Evolutionary conservation across 92 coral and sea anemone genomes (phyloP), one percentile per base, ranked within the genome.

Genomic region (Chrysogorgia sp.): DNA sequence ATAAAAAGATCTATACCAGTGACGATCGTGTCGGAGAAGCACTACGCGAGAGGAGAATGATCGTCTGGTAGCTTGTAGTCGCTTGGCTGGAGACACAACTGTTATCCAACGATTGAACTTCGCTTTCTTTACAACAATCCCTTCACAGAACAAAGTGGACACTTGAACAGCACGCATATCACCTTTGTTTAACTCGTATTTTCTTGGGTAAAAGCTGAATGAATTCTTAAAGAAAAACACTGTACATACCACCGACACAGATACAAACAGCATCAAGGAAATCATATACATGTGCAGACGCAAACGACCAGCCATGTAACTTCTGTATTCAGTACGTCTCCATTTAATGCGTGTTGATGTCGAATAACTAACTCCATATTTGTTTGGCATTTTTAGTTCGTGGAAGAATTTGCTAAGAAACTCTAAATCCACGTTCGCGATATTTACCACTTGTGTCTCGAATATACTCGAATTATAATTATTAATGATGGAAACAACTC

Each of bases 191-290:
- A 72, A 34, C 25, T 72, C 79, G 59, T 72, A 72, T 29, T 34
- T 65, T 19, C 37, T 72, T 56, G 79, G 65, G 25, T 72, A 52
- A 21, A 72, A 52, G 28, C 55, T 9, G 55, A 72, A 72, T 24
- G 79, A 53, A 56, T 72, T 72, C 79, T 58, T 72, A 58, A 72
- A 72, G 20, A 72, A 33, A 34, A 72, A 72, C 79, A 65, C 24
- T 20, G 65, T 59, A 41, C 79, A 72, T 55, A 72, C 65, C 64
- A 56, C 65, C 8, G 63, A 53, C 40, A 72, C 35, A 47, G 56
- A 34, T 33, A 72, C 25, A 23, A 72, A 56, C 7, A 72, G 34
- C 79, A 72, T 72, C 32, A 72, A 33, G 34, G 14, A 33, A 33
- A 72, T 35, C 79, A 72, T 72, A 37, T 65, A 72, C 1, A 72